Evolutionary conservation across 2,888 invertebrate species (phyloP).

Genomic region (Arge pagana): DNA sequence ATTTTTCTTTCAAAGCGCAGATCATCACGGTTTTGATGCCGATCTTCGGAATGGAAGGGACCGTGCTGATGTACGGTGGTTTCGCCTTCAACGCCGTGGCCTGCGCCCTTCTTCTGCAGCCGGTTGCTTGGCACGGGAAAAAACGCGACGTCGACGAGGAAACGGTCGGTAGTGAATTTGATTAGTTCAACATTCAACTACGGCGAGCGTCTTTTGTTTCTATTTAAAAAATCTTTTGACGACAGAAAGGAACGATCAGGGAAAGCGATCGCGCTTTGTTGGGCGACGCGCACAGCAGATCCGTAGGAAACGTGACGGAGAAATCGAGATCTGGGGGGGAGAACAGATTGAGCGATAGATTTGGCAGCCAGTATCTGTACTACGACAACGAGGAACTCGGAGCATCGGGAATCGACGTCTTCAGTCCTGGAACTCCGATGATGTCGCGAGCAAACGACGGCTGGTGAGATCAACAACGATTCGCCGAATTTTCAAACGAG

Average conservation of each 20-base stretch:
- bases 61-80: constrained; percentile 69
- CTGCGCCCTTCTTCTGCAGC: constrained; percentile 71
- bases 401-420: constrained; percentile 68
- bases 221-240: not conserved
- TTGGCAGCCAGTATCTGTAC: constrained; percentile 66
- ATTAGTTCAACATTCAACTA: not conserved
- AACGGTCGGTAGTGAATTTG: constrained; percentile 1
- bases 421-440: constrained; percentile 71
- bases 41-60: constrained; percentile 68
- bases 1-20: constrained; percentile 48
- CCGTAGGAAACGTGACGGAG: constrained; percentile 36
- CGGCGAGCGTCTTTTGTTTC: not conserved
- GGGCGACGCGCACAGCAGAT: constrained; percentile 22
- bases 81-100: constrained; percentile 71
- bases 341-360: constrained; percentile 29
- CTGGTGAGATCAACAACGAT: constrained; percentile 61
- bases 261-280: constrained; percentile 17
- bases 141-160: constrained; percentile 42
- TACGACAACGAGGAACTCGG: constrained; percentile 67
- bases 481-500: not conserved
- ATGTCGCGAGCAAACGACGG: constrained; percentile 68
- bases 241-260: constrained; percentile 20
- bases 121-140: constrained; percentile 74
- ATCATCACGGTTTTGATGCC: constrained; percentile 69
- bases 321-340: constrained; percentile 22